Percentiles rank a stretch among this genome's conserved stretches.
These are phyloP conservation scores for Nothoprocta pentlandii DNA, from an alignment of 2,113 vertebrate species.

Conservation along the genomic window DNA sequence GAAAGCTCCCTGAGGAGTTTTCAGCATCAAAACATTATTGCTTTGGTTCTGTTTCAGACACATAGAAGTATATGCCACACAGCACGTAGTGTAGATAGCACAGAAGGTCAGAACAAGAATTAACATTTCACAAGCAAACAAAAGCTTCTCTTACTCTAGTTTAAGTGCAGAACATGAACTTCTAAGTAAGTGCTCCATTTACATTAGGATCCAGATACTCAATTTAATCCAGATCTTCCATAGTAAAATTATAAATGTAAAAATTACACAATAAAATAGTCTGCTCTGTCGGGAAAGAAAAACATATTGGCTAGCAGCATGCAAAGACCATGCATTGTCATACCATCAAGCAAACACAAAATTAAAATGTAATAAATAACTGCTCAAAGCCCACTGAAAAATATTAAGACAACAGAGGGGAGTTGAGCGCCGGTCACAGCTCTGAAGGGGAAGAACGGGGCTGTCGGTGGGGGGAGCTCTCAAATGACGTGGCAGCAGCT, in stretches of 20 bases:
- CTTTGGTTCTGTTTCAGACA: conserved; percentile 85
- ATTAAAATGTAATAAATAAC: conserved; percentile 80
- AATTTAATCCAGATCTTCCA: conserved; percentile 75
- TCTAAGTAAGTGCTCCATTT: conserved; percentile 85
- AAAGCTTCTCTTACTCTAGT: conserved; percentile 70
- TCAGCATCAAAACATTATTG: conserved; percentile 80
- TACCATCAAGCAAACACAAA: conserved; percentile 75
- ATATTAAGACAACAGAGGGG: conserved; percentile 72
- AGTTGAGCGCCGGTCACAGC: conserved; percentile 67
- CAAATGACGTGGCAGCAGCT: conserved; percentile 98
- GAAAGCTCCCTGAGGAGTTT: conserved; percentile 74
- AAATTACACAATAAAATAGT: conserved; percentile 79
- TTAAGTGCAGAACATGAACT: conserved; percentile 83
- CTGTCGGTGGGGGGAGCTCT: conserved; percentile 67
- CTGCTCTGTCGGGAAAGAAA: conserved; percentile 67
- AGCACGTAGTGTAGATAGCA: conserved; percentile 71
- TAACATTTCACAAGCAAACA: conserved; percentile 76
- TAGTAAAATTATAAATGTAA: conserved; percentile 78
- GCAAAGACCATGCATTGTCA: conserved; percentile 85
- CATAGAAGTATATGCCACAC: conserved; percentile 70
- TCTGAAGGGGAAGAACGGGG: conserved; percentile 68
- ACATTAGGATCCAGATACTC: conserved; percentile 75
- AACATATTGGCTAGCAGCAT: conserved; percentile 83
- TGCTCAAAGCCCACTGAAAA: conserved; percentile 73
- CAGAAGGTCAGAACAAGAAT: conserved; percentile 77